Base-by-base conservation (phyloP, 2,797 vertebrate genomes). In the Pteropus rufus region DNA sequence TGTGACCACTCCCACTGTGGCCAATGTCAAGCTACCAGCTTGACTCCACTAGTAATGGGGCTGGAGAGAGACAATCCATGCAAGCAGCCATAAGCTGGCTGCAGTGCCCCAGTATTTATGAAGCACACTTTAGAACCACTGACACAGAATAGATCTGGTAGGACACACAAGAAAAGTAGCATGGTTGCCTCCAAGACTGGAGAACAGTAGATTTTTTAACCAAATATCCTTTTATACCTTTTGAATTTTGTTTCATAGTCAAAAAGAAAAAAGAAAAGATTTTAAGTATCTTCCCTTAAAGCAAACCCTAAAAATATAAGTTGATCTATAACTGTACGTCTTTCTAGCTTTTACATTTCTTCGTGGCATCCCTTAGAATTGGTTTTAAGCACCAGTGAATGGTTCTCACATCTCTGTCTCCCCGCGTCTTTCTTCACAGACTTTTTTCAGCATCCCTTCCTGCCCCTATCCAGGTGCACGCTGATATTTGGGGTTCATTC, bases 21-120 rank as follows among this genome's bases (percentile, higher is more conserved):
- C 26, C 46, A 7, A 1, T 29, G 64, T 44, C 39, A 26, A 18
- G 58, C 44, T 34, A 7, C 26, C 31, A 18, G 9, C 54, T 70
- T 49, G 64, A 70, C 10, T 39, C 65, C 26, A 36, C 29, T 19
- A 9, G 11, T 4, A 9, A 39, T 31, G 14, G 36, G 44, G 34
- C 11, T 36, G 34, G 64, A 24, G 31, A 73, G 18, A 2, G 1
- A 5, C 6, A 18, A 4, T 1, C 10, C 0, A 6, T n/a, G 52
- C 34, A 39, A 34, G 58, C 49, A n/a, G 0, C 29, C 15, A 3
- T 26, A 1, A 41, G 49, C 19, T 1, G 1, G 23, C 41, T 7
- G 5, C 3, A 3, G 73, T 5, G 7, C 24, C 16, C 10, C 24
- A 1, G 23, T 5, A 14, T 31, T 0, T 44, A 7, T 0, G 0